A percentile compares a stretch with the other conserved stretches of the same genome.
Conservation (phyloP, 2,113 vertebrate species). For the Bubalus kerabau region DNA sequence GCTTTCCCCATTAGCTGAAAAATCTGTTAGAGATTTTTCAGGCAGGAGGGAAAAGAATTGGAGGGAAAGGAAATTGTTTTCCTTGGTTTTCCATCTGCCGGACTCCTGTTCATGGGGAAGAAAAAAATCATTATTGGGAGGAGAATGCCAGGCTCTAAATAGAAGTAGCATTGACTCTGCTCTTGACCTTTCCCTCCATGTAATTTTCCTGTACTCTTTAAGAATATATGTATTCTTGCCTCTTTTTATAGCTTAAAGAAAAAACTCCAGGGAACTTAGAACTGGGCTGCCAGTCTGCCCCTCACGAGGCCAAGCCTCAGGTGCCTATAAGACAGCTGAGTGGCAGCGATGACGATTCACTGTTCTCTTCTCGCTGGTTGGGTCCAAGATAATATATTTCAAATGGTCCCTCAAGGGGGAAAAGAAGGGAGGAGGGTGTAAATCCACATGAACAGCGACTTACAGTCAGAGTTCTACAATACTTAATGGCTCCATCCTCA, state of each 20-base stretch:
- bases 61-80: slow-evolving; percentile 4
- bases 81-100: slow-evolving; percentile 34
- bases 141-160: slow-evolving; percentile 10
- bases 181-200: not conserved
- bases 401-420: not conserved
- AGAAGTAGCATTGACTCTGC: not conserved
- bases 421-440: not conserved
- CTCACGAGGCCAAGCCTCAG: not conserved
- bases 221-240: not conserved
- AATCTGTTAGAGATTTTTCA: slow-evolving; percentile 34
- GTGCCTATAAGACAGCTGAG: not conserved
- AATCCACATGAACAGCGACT: slow-evolving; percentile 28
- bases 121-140: not conserved
- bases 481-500: not conserved
- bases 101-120: not conserved
- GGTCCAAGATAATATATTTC: not conserved
- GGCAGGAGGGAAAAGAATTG: slow-evolving; percentile 14
- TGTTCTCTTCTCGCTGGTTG: not conserved
- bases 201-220: not conserved
- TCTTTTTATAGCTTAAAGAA: not conserved
- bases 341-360: not conserved
- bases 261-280: not conserved
- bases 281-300: not conserved
- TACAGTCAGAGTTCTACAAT: not conserved
- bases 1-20: slow-evolving; percentile 32